These are phyloP conservation scores for Melanotaenia boesemani DNA, from an alignment of 2,797 vertebrate genomes.

Conservation along the genomic window DNA sequence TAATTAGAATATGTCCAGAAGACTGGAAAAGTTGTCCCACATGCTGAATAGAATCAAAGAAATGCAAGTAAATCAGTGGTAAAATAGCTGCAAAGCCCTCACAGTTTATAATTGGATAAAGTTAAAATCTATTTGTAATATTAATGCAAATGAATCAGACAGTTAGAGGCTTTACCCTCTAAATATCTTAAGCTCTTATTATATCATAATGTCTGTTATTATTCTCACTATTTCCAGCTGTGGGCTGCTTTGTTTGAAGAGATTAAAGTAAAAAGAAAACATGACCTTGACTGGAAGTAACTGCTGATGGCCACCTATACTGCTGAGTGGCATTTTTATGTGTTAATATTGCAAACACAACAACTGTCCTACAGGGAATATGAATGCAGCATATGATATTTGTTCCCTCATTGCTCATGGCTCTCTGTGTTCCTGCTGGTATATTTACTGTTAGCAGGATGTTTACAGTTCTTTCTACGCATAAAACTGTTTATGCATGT, in stretches of 20 bases:
- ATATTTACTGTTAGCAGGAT: slow-evolving; percentile 48
- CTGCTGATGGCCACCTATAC: not conserved
- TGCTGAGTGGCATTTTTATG: not conserved
- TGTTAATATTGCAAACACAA: not conserved
- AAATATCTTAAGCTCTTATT: not conserved
- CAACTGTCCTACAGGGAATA: not conserved
- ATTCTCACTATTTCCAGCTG: slow-evolving; percentile 1
- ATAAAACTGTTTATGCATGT: slow-evolving; percentile 60
- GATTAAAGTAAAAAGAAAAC: not conserved
- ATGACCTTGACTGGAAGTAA: not conserved
- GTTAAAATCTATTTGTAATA: slow-evolving; percentile 5
- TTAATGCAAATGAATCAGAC: not conserved
- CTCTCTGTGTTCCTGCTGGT: slow-evolving; percentile 31
- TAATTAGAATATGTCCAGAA: not conserved
- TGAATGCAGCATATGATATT: slow-evolving; percentile 46
- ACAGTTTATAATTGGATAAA: not conserved
- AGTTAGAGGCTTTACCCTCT: not conserved
- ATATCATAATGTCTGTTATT: not conserved
- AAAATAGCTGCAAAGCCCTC: not conserved
- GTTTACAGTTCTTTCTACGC: slow-evolving; percentile 67
- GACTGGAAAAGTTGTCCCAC: not conserved
- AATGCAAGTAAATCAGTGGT: not conserved
- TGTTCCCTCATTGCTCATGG: slow-evolving; percentile 19
- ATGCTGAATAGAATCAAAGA: slow-evolving; percentile 8
- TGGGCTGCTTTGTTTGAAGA: not conserved